Evolutionary conservation across 2,888 invertebrate genomes (phyloP), one percentile per base, ranked within the genome.

Genomic region (Thera obeliscata): DNA sequence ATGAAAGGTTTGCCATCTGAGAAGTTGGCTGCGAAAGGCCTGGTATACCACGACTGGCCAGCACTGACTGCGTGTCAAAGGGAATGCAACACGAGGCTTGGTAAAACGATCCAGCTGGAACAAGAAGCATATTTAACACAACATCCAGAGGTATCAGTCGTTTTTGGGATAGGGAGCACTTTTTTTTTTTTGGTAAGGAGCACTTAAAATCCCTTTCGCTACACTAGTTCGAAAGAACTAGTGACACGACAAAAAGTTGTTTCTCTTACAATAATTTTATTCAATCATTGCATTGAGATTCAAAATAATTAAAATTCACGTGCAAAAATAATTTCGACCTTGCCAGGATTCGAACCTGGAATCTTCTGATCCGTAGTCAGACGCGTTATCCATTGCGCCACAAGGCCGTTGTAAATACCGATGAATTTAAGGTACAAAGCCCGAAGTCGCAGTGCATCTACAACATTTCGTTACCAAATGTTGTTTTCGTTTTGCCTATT

Each of bases 351-450:
- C 94, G 94, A 94, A 94, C 94, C 94, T 95, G 95, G 95, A 95
- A 95, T 94, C 94, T 94, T 94, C 94, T 95, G 95, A 95, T 95
- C 95, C 95, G 95, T 95, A 95, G 95, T 95, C 95, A 95, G 95
- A 95, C 95, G 95, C 95, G 95, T 95, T 95, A 95, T 95, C 94
- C 94, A 87, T 94, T 94, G 94, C 94, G 94, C 94, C 94, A 94
- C 95, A 95, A 91, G 94, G 94, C 94, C 94, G 7, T 7, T 41
- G 41, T 1, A 22, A 22, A 22, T 22, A 22, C 22, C 1, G 22
- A 22, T 22, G 22, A 22, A 22, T 22, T 22, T 22, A 22, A 22
- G 22, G 22, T 22, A 22, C 22, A 22, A 22, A n/a, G n/a, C n/a
- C n/a, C n/a, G n/a, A n/a, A n/a, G n/a, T n/a, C n/a, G n/a, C n/a